A percentile compares a stretch with the other conserved stretches of the same genome.
Conservation (phyloP, 1,140 invertebrate genomes). For the Limonius californicus region DNA sequence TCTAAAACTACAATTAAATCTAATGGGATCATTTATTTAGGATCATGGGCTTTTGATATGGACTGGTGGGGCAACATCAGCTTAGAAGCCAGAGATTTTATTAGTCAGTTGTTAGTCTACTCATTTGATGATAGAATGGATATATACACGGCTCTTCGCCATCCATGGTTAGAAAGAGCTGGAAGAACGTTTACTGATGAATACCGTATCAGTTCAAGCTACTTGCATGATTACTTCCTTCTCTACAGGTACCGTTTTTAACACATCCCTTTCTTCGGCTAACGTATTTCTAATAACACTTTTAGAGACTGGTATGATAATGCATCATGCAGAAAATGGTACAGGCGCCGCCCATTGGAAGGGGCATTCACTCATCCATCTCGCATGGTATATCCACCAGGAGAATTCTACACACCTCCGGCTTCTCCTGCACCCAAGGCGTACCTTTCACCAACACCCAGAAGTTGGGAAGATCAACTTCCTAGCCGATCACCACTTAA, state of each 20-base stretch:
- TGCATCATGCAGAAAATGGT: constrained; percentile 82
- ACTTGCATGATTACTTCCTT: constrained; percentile 72
- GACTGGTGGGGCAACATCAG: constrained; percentile 69
- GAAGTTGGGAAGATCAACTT: constrained; percentile 64
- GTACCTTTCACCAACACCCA: constrained; percentile 47
- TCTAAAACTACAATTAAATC: neutral
- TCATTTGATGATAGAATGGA: constrained; percentile 73
- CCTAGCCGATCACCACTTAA: constrained; percentile 75
- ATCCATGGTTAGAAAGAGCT: constrained; percentile 81
- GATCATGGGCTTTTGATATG: constrained; percentile 61
- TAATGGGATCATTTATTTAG: constrained; percentile 29
- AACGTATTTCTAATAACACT: constrained; percentile 6
- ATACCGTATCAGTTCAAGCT: constrained; percentile 69
- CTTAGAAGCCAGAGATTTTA: constrained; percentile 81
- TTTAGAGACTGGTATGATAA: constrained; percentile 83
- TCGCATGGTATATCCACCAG: constrained; percentile 91
- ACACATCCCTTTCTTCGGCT: neutral
- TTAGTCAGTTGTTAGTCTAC: constrained; percentile 72
- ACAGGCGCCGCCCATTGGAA: constrained; percentile 71
- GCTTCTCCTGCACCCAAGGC: constrained; percentile 54
- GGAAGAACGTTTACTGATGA: constrained; percentile 63
- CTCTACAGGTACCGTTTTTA: constrained; percentile 59
- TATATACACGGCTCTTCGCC: constrained; percentile 71
- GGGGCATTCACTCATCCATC: constrained; percentile 85
- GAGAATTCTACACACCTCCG: constrained; percentile 72